phyloP scores from a whole-genome alignment of 2,797 vertebrate genomes.

The Apodemus agrarius region DNA sequence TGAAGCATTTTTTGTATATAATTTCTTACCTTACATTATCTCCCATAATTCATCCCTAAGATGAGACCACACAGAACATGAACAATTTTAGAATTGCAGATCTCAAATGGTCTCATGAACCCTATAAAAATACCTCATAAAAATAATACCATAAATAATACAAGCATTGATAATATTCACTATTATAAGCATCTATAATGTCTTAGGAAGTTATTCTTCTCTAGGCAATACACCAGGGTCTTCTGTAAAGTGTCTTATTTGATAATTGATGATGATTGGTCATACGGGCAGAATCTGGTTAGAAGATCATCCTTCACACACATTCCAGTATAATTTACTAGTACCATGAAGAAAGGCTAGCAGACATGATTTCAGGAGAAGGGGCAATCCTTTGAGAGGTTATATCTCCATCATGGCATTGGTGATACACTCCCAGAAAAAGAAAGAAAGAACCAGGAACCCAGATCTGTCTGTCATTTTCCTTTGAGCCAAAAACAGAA shows the following conservation, averaged over 20 bases:
- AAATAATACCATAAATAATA: not conserved
- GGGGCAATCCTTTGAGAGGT: not conserved
- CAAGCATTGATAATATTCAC: not conserved
- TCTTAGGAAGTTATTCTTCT: slow-evolving; percentile 26
- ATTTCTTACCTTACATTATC: slow-evolving; percentile 12
- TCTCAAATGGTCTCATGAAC: slow-evolving; percentile 10
- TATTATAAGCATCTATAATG: not conserved
- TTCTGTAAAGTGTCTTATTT: not conserved
- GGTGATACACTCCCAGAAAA: not conserved
- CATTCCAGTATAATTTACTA: not conserved
- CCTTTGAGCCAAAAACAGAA: slow-evolving; percentile 43
- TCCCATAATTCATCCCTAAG: not conserved
- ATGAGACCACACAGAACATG: not conserved
- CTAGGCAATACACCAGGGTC: not conserved
- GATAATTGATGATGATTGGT: not conserved
- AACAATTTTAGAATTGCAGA: slow-evolving; percentile 22
- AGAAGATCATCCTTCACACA: not conserved
- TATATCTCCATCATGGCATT: not conserved
- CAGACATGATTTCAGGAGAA: slow-evolving; percentile 20
- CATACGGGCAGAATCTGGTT: not conserved
- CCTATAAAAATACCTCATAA: slow-evolving; percentile 12
- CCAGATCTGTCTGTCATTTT: not conserved
- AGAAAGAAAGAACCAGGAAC: slow-evolving; percentile 23
- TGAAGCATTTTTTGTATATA: not conserved
- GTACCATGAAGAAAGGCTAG: not conserved